Conservation (phyloP, 2,797 vertebrate genomes). For the Clamator glandarius region DNA sequence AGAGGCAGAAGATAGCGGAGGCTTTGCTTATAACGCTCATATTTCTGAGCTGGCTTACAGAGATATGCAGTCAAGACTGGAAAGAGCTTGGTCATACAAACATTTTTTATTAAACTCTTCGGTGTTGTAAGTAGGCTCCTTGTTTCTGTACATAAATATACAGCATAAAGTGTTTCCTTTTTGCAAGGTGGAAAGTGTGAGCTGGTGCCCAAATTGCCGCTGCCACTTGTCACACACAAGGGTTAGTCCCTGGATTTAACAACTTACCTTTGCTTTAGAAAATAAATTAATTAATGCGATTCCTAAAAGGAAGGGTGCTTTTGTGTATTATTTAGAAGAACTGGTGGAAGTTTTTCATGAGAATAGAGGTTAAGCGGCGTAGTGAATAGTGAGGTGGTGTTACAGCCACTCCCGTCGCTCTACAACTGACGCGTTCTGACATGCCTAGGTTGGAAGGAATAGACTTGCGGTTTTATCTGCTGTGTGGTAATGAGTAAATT, state of each 20-base stretch:
- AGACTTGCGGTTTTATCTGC: too few species aligned
- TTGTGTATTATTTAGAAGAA: not conserved
- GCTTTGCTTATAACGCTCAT: not conserved
- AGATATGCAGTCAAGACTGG: fast-evolving
- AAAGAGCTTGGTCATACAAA: not conserved
- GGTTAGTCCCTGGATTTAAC: not conserved
- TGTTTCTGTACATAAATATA: not conserved
- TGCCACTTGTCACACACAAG: not conserved
- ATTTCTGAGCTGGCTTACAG: not conserved
- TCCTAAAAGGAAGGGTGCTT: not conserved
- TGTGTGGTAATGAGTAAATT: not conserved
- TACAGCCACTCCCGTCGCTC: not conserved
- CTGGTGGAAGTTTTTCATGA: too few species aligned
- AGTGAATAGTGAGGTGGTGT: too few species aligned
- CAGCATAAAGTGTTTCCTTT: not conserved
- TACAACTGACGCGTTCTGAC: too few species aligned
- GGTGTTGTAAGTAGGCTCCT: not conserved
- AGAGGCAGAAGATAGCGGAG: not conserved
- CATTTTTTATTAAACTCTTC: too few species aligned
- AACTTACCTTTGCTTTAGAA: too few species aligned
- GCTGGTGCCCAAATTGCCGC: not conserved
- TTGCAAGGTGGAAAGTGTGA: not conserved
- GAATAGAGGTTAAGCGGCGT: too few species aligned
- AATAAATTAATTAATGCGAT: too few species aligned
- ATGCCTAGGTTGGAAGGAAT: not conserved